Percentiles rank a stretch among this genome's conserved stretches.
phyloP scores from a whole-genome alignment of 2,113 vertebrate genomes.

The Pterocles burchelli region DNA sequence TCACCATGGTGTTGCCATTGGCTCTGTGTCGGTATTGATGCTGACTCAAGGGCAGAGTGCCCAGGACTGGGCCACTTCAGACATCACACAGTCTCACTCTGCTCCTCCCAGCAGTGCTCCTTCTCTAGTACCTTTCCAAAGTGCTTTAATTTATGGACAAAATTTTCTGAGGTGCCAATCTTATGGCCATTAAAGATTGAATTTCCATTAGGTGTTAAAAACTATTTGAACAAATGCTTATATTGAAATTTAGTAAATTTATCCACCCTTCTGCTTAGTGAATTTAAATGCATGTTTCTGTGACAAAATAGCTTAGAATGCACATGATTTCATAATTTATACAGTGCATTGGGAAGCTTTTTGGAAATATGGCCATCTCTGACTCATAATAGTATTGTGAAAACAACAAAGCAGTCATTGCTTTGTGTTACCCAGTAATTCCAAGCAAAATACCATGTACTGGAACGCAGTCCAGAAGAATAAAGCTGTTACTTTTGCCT shows the following conservation, averaged over 20 bases:
- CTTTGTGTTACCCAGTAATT: not conserved
- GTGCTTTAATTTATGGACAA: not conserved
- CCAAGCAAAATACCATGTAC: not conserved
- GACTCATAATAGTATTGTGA: not conserved
- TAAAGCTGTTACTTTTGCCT: not conserved
- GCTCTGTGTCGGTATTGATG: not conserved
- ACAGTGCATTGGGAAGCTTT: accelerated
- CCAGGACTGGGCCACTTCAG: not conserved
- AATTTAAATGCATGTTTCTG: not conserved
- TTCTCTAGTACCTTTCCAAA: not conserved
- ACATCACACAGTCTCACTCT: not conserved
- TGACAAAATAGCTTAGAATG: not conserved
- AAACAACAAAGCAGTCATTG: not conserved
- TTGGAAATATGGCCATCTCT: not conserved
- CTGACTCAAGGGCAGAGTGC: not conserved
- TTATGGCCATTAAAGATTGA: not conserved
- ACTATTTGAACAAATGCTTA: not conserved
- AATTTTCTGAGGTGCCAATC: not conserved
- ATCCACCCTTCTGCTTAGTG: not conserved
- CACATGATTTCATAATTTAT: not conserved
- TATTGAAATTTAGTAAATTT: not conserved
- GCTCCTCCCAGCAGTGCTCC: not conserved
- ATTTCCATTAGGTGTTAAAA: not conserved
- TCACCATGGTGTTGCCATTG: not conserved
- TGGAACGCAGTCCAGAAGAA: not conserved